Evolutionary conservation across 2,113 vertebrate species (phyloP).

Genomic region (Vombatus ursinus): DNA sequence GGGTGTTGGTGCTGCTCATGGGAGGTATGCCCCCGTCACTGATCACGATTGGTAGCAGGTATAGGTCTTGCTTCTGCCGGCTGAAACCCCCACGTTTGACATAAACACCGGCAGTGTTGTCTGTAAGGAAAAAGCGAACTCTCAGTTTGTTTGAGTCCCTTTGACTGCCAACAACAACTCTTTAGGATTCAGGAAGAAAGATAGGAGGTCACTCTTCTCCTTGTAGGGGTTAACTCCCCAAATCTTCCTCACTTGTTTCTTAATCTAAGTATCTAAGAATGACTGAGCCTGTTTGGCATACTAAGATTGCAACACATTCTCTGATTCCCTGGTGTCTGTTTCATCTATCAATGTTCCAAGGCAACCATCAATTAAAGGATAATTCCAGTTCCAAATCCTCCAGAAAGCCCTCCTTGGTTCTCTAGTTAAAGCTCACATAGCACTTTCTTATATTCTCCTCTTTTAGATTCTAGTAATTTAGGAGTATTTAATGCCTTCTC

Average conservation of each 20-base stretch:
- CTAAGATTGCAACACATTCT: not conserved
- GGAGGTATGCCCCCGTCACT: constrained; percentile 92
- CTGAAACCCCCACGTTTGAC: constrained; percentile 92
- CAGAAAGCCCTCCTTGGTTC: not conserved
- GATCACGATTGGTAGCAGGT: constrained; percentile 94
- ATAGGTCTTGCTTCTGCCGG: constrained; percentile 92
- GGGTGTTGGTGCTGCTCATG: constrained; percentile 95
- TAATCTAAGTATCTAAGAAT: not conserved
- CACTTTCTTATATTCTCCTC: not conserved
- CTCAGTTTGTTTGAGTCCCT: not conserved
- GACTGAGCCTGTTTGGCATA: not conserved
- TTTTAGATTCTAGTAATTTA: not conserved
- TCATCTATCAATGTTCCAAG: not conserved
- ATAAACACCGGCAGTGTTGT: constrained; percentile 91
- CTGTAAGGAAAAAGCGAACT: constrained; percentile 76
- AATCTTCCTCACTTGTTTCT: not conserved
- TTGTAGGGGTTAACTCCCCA: not conserved
- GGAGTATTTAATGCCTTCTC: not conserved
- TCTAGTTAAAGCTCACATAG: not conserved
- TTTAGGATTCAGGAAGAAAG: not conserved
- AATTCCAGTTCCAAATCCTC: not conserved
- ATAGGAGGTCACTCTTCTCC: not conserved
- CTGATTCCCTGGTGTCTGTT: not conserved
- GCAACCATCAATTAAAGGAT: not conserved
- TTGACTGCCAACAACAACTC: not conserved